A percentile compares a stretch with the other conserved stretches of the same genome.
Evolutionary conservation across 2,113 vertebrate genomes (phyloP).

Genomic region (Campylomormyrus numenius): DNA sequence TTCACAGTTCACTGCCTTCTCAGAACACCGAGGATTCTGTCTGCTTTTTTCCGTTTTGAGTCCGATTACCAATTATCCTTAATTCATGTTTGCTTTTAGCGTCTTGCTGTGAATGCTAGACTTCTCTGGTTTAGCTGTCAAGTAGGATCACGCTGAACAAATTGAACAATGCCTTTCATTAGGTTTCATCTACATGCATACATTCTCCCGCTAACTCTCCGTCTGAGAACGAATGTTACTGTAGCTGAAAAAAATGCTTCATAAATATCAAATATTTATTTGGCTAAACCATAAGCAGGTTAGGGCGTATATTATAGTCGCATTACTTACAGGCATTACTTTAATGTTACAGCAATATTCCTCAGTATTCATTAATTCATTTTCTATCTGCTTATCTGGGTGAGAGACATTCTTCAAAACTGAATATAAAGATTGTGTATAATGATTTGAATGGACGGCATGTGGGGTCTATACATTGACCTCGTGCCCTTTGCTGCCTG

Average conservation of each 20-base stretch:
- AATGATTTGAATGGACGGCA: background rate
- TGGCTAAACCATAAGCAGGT: background rate
- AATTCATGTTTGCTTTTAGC: constrained; percentile 25
- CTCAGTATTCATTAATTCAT: background rate
- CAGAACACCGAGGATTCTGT: background rate
- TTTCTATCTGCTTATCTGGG: background rate
- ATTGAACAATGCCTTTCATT: constrained; percentile 13
- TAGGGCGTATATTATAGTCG: background rate
- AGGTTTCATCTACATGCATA: background rate
- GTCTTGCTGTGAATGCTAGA: constrained; percentile 2
- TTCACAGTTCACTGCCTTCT: background rate
- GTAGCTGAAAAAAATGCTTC: background rate
- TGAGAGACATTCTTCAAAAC: background rate
- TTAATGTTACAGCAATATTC: background rate
- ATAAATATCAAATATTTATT: background rate
- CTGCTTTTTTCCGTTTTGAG: background rate
- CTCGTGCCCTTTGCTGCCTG: background rate
- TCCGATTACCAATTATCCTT: constrained; percentile 13
- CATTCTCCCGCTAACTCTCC: background rate
- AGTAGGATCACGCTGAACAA: constrained; percentile 4
- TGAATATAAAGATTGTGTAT: background rate
- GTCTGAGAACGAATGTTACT: background rate
- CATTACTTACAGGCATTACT: background rate
- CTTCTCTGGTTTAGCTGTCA: background rate
- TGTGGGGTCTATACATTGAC: background rate